Evolutionary conservation across 2,888 invertebrate species (phyloP), one percentile per base, ranked within the genome.

Genomic region (Scaeva pyrastri): DNA sequence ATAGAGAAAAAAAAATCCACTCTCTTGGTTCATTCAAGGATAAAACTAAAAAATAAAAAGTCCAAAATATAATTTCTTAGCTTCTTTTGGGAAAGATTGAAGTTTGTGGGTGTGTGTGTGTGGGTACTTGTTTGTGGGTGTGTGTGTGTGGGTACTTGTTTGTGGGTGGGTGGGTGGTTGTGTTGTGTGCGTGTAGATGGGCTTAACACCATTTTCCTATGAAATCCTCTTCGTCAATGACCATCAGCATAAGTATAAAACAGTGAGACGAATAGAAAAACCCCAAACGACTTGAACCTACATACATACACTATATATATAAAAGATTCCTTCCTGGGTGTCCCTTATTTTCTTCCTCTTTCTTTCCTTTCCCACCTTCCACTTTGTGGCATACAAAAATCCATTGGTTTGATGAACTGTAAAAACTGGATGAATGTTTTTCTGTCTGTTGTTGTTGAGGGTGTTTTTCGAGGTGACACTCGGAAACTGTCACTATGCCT

Each of bases 391-490:
- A 21, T 31, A 36, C 7, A 19, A 36, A 70, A 77, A 82, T 74
- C 74, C 82, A 78, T 74, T 64, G 70, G 77, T 66, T 86, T 78
- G 82, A 74, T 86, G 86, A 82, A 78, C 74, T 78, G 82, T 62
- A 86, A 86, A 82, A 82, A 73, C 58, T 82, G 74, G 82, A 78
- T 74, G 58, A 41, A 50, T 74, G 52, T n/a, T 50, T 14, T 48
- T 68, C 11, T 39, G 36, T n/a, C 50, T 19, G 16, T 31, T 16
- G 56, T 31, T 60, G 60, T 58, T 39, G 19, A 21, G 21, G 14
- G 41, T 14, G 23, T 39, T 58, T 71, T 77, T 77, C n/a, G 64
- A 70, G 77, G 77, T 74, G 70, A 58, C 60, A 41, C 21, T 39
- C 14, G 2, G 7, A 60, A 12, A 14, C 6, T 41, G 39, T 2